Base-by-base conservation (phyloP, 1,140 invertebrate species). In the Popillia japonica region DNA sequence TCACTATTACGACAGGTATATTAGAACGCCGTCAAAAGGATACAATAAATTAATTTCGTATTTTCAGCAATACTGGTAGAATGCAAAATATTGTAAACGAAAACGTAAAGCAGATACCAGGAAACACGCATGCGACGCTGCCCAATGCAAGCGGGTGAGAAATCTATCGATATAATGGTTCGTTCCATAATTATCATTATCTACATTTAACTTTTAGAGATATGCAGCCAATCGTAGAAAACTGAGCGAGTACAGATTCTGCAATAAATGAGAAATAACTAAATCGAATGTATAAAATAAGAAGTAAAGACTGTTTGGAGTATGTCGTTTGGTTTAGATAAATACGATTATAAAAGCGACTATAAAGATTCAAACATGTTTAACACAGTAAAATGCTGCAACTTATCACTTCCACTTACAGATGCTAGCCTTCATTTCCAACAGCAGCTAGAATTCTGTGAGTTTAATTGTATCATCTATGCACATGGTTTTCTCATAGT, bases 111-210 rank as follows among this genome's bases (percentile, higher is more conserved):
- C 61, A 68, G 3, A 9, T 22, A 22, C 61, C 3, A 68, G 61
- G 17, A 17, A 34, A 23, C 7, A 20, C 20, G 14, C 61, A 17
- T 23, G 10, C 27, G 14, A 68, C 27, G 61, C 3, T 34, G 27
- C 61, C 61, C 22, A 68, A 68, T 34, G 61, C 61, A 34, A 68
- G 61, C 61, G 61, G 61, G 61, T 68, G 61, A 68, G 61, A 68
- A 17, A 55, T 34, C 11, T 34, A 27, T 23, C 22, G 11, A 22
- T 27, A 9, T n/a, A 7, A 11, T 68, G 61, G 27, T 22, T 10
- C 27, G 3, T 68, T 68, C 20, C 2, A 22, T 23, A 22, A 27
- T 68, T 11, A 68, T 7, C 22, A 14, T 55, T 55, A 55, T 22
- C 11, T 22, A 34, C 22, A 34, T 68, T 68, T 22, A 68, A 34